Evolutionary conservation across 2,113 vertebrate genomes (phyloP), one percentile per base, ranked within the genome.

Genomic region (Dunckerocampus dactyliophorus): DNA sequence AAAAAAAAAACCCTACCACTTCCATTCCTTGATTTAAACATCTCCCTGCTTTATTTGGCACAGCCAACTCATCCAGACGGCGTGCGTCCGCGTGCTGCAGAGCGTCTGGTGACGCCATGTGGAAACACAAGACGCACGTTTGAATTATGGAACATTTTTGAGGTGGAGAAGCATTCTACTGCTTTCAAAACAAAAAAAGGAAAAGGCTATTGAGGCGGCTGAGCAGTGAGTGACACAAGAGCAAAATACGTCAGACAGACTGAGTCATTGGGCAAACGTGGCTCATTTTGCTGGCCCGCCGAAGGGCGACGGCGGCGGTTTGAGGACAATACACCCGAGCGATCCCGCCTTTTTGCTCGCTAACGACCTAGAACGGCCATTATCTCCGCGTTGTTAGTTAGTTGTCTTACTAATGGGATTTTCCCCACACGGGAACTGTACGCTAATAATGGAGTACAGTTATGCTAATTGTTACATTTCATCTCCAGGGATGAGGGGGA

Each of bases 331-430:
- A 61, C 60, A 31, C 58, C 42, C 69, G 59, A 53, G 64, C 74
- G 58, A 74, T 65, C 51, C 63, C 48, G 61, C 51, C 19, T 67
- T 66, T 55, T 42, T 69, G 66, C 46, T 50, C 62, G 52, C 74
- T 85, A 85, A 88, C 81, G 65, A 74, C 77, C 70, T 80, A 62
- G 74, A 67, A 80, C 49, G 74, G 76, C 74, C 71, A 76, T 84
- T 67, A 67, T 39, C 39, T 69, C 62, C 60, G 63, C 72, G 74
- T 76, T 65, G 69, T 74, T 61, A 69, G 87, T 77, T 43, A 14
- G 75, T 83, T 83, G 75, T 79, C 65, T 72, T 21, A 61, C 76
- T 76, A 68, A 81, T 55, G 65, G 20, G 20, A 69, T 61, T 81
- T 56, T 74, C 53, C 47, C 61, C 53, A n/a, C 52, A 65, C 73